These are phyloP conservation scores for Ivindomyrus marchei DNA, from an alignment of 2,113 vertebrate species.

Conservation along the genomic window DNA sequence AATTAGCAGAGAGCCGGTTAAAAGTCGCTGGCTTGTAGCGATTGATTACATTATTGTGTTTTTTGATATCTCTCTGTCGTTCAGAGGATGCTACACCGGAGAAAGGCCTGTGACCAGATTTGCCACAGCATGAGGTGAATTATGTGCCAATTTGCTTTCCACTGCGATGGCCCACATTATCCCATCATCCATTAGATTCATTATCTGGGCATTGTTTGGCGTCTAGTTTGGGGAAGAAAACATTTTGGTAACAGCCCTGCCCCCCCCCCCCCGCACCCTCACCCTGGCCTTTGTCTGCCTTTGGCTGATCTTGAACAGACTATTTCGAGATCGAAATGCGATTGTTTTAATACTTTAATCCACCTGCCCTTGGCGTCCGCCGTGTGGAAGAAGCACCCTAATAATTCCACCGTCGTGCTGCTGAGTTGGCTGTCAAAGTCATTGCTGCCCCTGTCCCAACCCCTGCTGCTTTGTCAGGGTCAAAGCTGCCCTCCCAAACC, in stretches of 20 bases:
- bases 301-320: slow-evolving; percentile 64
- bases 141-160: not conserved
- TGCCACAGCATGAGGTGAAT: slow-evolving; percentile 3
- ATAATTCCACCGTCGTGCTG: slow-evolving; percentile 63
- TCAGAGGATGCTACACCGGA: slow-evolving; percentile 14
- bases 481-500: not conserved
- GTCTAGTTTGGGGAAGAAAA: not conserved
- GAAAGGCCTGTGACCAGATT: not conserved
- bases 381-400: slow-evolving; percentile 63
- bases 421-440: slow-evolving; percentile 23
- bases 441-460: not conserved
- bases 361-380: slow-evolving; percentile 72
- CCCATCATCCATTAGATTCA: not conserved
- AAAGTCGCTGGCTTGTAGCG: slow-evolving; percentile 17
- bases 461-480: not conserved
- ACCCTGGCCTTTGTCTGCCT: slow-evolving; percentile 50
- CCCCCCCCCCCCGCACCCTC: not conserved
- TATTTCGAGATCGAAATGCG: slow-evolving; percentile 76
- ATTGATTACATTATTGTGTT: slow-evolving; percentile 33
- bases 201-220: not conserved
- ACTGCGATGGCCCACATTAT: not conserved
- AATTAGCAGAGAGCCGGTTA: slow-evolving; percentile 49
- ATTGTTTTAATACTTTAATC: slow-evolving; percentile 78
- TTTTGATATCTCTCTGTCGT: slow-evolving; percentile 35
- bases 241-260: not conserved